Percentiles rank a stretch among this genome's conserved stretches.
Evolutionary conservation across 2,888 invertebrate genomes (phyloP).

Genomic region (Agapostemon virescens): DNA sequence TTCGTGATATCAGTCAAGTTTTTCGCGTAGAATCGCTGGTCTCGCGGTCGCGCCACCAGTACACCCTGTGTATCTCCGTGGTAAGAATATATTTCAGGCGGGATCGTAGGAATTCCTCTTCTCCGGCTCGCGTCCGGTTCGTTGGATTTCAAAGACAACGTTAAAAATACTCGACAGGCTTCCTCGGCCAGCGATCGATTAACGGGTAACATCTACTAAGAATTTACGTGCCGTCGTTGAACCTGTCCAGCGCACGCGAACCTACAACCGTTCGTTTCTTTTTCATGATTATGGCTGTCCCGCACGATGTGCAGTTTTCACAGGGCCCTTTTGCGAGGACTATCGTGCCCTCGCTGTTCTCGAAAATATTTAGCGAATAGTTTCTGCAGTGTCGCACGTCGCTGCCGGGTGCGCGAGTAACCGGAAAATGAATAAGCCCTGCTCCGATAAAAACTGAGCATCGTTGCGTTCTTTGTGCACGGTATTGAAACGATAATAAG

Average conservation of each 20-base stretch:
- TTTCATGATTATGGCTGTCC: conserved; percentile 41
- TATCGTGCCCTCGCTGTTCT: not conserved
- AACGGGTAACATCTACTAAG: conserved; percentile 42
- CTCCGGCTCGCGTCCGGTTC: conserved; percentile 16
- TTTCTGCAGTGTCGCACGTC: not conserved
- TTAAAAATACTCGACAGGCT: conserved; percentile 50
- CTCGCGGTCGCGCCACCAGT: not conserved
- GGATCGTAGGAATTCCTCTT: conserved; percentile 18
- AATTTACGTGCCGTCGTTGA: conserved; percentile 42
- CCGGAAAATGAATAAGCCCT: not conserved
- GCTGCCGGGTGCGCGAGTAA: not conserved
- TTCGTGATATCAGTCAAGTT: not conserved
- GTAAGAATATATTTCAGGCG: conserved; percentile 30
- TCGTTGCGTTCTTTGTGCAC: not conserved
- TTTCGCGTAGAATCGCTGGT: not conserved
- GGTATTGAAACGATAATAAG: too few relatives aligned
- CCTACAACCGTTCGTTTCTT: conserved; percentile 20
- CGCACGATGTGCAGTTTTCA: not conserved
- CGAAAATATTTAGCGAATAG: not conserved
- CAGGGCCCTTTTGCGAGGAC: not conserved
- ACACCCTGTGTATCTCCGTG: not conserved
- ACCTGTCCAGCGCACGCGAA: conserved; percentile 45
- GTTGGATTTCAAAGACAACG: conserved; percentile 43
- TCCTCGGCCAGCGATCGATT: conserved; percentile 40
- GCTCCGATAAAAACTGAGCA: not conserved